These are phyloP conservation scores for Callionymus lyra DNA, from an alignment of 2,113 vertebrate genomes.

Conservation along the genomic window DNA sequence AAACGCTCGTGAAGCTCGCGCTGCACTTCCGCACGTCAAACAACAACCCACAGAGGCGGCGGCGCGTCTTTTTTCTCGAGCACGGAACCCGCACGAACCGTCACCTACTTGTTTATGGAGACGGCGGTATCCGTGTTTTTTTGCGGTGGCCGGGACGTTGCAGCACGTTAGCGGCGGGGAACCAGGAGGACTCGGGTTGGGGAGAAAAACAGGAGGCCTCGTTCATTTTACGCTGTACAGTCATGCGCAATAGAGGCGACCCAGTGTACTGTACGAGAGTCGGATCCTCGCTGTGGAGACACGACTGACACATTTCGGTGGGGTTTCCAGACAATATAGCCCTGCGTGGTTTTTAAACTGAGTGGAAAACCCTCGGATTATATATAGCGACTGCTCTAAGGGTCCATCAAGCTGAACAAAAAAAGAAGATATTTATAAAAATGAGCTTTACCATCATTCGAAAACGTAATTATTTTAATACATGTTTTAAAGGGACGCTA, in stretches of 20 bases:
- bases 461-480: too few species aligned
- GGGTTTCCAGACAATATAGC: not conserved
- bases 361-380: too few species aligned
- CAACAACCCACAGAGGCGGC: not conserved
- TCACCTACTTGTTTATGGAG: conserved; percentile 34
- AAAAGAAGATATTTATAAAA: too few species aligned
- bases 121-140: conserved; percentile 40
- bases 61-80: not conserved
- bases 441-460: too few species aligned
- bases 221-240: conserved; percentile 56
- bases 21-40: conserved; percentile 45
- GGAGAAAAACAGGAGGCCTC: conserved; percentile 65
- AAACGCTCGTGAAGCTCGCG: conserved; percentile 55
- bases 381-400: too few species aligned
- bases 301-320: conserved; percentile 16
- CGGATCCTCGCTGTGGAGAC: conserved; percentile 16
- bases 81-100: not conserved
- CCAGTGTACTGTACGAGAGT: conserved; percentile 42
- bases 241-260: conserved; percentile 63
- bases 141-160: conserved; percentile 46
- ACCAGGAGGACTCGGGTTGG: conserved; percentile 48
- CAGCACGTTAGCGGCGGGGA: conserved; percentile 46
- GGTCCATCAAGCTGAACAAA: too few species aligned
- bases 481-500: too few species aligned
- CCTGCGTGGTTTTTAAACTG: not conserved